phyloP scores from a whole-genome alignment of 2,113 vertebrate genomes.

The Lagopus muta region DNA sequence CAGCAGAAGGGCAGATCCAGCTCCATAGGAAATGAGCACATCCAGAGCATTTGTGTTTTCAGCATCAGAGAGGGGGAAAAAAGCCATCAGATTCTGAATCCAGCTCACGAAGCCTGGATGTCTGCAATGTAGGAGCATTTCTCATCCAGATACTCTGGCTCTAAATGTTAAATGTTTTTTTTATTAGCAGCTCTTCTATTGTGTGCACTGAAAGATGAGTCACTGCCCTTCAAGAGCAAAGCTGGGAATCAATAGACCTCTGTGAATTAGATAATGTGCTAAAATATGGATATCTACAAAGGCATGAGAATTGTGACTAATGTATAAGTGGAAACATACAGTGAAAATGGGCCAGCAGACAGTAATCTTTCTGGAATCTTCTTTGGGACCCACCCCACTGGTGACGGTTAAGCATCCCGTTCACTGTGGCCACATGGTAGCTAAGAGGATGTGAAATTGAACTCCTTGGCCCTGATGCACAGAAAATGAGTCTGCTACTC shows the following conservation, averaged over 20 bases:
- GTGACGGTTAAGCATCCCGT: background rate
- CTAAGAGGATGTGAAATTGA: background rate
- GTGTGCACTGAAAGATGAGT: slow-evolving; percentile 38
- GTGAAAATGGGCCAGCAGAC: background rate
- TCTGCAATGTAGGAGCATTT: background rate
- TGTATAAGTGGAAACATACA: background rate
- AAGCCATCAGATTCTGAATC: background rate
- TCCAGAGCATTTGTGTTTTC: accelerated
- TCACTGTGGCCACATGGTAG: accelerated
- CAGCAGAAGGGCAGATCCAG: background rate
- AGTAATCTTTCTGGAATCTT: background rate
- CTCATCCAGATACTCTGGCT: background rate
- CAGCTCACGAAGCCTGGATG: background rate
- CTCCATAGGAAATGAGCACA: accelerated
- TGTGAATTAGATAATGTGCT: background rate
- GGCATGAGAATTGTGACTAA: background rate
- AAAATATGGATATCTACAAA: background rate
- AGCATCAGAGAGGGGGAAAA: background rate
- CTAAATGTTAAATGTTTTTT: slow-evolving; percentile 16
- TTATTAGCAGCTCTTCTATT: slow-evolving; percentile 19
- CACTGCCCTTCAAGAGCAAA: slow-evolving; percentile 45
- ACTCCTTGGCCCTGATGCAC: background rate
- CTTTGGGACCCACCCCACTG: background rate
- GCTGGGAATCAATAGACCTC: slow-evolving; percentile 27
- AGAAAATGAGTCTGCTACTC: background rate